Base-by-base conservation (phyloP, 2,888 invertebrate species). In the Drosophila suboccidentalis region DNA sequence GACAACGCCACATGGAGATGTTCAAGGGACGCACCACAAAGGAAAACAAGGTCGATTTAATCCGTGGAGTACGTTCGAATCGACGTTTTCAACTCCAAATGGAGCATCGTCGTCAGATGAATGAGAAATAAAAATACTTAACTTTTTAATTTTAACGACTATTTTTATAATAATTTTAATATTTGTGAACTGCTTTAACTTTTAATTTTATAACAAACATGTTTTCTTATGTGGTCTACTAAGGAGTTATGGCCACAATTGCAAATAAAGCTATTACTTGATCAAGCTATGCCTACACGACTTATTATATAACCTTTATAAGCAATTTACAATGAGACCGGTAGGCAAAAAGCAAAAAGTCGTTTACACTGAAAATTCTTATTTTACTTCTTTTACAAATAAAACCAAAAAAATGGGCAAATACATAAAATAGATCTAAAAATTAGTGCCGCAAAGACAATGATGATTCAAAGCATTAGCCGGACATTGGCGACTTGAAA, bases 61-160 rank as follows among this genome's bases (percentile, higher is more conserved):
- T 96, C 0, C 95, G 95, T 71, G 96, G 96, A 0, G 96, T 96
- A 0, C 93, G 96, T 39, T 95, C 95, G 0, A 96, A 96, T 91
- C 93, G 95, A 41, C 93, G 96, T 46, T 96, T 96, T 80, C 95
- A 96, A 61, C 90, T 96, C 60, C 95, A 95, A 82, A 96, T 96
- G 96, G 93, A 94, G 79, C 93, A 95, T 91, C 94, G 95, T 22
- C 94, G 94, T 5, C 83, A 87, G 43, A 57, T 84, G 36, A 76
- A 78, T 1, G 72, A 75, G 3, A 72, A 65, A 58, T 41, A 62
- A 71, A 10, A 19, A 11, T 19, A 34, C 10, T 55, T 34, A 41
- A 55, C 10, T 32, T 13, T 29, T 54, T 8, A 6, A 55, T 34
- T 44, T 22, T 15, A 43, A 34, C 19, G 22, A 34, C 44, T n/a